These are phyloP conservation scores for Andrena hattorfiana DNA, from an alignment of 2,888 invertebrate genomes.

Conservation along the genomic window DNA sequence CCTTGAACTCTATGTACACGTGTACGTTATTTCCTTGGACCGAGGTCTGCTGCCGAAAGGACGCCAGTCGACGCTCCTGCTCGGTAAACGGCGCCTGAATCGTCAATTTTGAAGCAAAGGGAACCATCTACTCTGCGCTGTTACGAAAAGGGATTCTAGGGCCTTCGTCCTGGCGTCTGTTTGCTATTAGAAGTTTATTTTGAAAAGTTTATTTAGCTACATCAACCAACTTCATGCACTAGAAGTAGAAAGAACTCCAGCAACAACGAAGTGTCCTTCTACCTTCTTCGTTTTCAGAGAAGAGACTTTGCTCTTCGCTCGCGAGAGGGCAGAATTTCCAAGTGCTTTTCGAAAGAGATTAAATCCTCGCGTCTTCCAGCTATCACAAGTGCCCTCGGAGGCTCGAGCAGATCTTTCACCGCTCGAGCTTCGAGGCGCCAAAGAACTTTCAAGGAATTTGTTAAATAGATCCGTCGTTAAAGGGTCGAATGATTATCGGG, in stretches of 20 bases:
- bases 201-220: neutral
- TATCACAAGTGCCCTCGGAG: neutral
- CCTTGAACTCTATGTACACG: no score
- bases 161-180: neutral
- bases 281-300: neutral
- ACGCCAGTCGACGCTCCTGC: neutral
- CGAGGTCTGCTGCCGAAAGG: constrained; percentile 3
- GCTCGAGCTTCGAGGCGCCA: neutral
- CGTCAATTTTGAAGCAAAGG: neutral
- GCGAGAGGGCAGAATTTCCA: neutral
- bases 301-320: no score
- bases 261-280: neutral
- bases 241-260: no score
- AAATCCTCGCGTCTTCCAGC: neutral
- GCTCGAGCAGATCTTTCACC: neutral
- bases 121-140: neutral
- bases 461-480: constrained; percentile 12
- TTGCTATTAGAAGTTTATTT: constrained; percentile 23
- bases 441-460: constrained; percentile 4
- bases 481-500: neutral
- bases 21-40: neutral
- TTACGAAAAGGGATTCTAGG: constrained; percentile 1
- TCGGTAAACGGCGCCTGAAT: constrained; percentile 1
- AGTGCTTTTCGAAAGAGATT: constrained; percentile 6
- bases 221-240: no score